Base-by-base conservation (phyloP, 2,888 invertebrate species). In the Leptogaster cylindrica region DNA sequence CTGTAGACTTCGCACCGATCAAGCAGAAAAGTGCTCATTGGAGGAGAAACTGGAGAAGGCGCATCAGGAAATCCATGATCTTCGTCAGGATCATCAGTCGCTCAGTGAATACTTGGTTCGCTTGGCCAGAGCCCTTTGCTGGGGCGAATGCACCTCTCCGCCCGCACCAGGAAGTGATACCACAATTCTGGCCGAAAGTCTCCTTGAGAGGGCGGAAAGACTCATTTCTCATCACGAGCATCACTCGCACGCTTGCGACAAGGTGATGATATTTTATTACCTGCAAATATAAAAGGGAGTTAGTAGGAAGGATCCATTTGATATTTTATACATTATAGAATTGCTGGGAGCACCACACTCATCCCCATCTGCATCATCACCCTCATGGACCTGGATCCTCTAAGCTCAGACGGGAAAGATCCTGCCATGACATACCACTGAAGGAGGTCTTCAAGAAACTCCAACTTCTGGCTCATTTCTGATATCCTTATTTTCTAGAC, bases 141-240 rank as follows among this genome's bases (percentile, higher is more conserved):
- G 78, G 77, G 76, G 77, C 52, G 81, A 81, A 63, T 81, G 81
- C 64, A 74, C 78, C 1, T 74, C 77, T 0, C 79, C 80, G 1
- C 80, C 82, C 0, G 75, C 77, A 0, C 71, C 77, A 10, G 81
- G 81, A 2, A 73, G 76, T 5, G 82, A 81, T 16, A 81, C 81
- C 1, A 79, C 79, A 50, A 74, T 80, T 2, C 75, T 81, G 75
- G 81, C 92, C 0, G 95, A 95, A 76, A 90, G 92, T 51, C 84
- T 96, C 68, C 82, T 95, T 66, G 88, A 93, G 69, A 86, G 95
- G 41, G 93, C 93, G 2, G 93, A 95, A 78, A 93, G 95, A 0
- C 66, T 81, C 23, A 67, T 76, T 0, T 73, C 76, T 0, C 77
- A 78, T 33, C 76, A 77, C 46, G 79, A 79, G 2, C 79, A 78